Base-by-base conservation (phyloP, 37 sponge, comb jelly and placozoan species). In the Corticium candelabrum region DNA sequence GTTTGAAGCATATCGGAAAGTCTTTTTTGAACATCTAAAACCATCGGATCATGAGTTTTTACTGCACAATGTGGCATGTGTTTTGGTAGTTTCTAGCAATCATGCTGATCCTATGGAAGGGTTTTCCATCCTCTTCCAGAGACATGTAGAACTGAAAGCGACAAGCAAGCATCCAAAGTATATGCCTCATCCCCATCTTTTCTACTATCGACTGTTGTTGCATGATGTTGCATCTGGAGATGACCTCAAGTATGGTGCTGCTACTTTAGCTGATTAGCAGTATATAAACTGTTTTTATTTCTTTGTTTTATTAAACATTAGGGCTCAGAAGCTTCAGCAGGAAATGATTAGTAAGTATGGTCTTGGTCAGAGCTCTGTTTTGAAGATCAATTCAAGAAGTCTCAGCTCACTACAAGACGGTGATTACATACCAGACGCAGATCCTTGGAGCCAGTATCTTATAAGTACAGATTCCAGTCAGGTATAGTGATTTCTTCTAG, bases 1-100 rank as follows among this genome's bases (percentile, higher is more conserved):
- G 95, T 98, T 76, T 78, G 96, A 94, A 56, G 76, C 37, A 3
- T 98, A 91, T 78, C 56, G 95, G 34, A 87, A 94, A 35, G 50
- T 36, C 27, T 98, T 78, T 67, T 67, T 91, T 40, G 87, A 91
- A 41, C 76, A 87, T 69, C 69, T 94, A 57, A 82, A 79, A 50
- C 80, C 85, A 27, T 81, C 82, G 73, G 83, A 82, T 3, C 83
- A 82, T 70, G 83, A 82, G 68, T 78, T 11, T 30, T 32, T 83
- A 35, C 79, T 41, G 72, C 78, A 83, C 84, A 56, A 79, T 56
- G 34, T 83, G 35, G 84, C 79, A 1, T 83, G 84, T 81, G 5
- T 95, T 3, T 39, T 92, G 21, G 90, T 95, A 41, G 92, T 92
- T 30, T 80, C 90, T 29, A 87, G 80, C 37, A 40, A 37, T 34